A percentile compares a stretch with the other conserved stretches of the same genome.
Evolutionary conservation across 2,113 vertebrate genomes (phyloP).

Genomic region (Centrocercus urophasianus): DNA sequence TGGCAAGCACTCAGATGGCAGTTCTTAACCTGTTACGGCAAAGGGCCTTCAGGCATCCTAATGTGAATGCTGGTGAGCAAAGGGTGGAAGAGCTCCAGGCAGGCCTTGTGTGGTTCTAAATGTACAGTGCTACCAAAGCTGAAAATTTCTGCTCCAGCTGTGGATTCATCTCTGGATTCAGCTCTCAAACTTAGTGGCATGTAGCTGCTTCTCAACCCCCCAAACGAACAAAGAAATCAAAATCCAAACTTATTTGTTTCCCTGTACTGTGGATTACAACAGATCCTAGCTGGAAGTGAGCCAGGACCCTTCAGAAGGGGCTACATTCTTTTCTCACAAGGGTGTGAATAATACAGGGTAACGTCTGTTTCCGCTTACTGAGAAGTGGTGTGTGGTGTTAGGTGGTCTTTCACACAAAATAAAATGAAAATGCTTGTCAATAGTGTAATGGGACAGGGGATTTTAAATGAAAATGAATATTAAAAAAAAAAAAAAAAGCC

Average conservation of each 20-base stretch:
- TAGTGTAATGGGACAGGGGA: fast-evolving
- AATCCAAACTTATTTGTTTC: background rate
- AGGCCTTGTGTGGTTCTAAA: background rate
- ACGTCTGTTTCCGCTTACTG: background rate
- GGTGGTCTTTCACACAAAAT: background rate
- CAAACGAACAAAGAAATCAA: background rate
- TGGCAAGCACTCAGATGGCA: background rate
- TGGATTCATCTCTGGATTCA: background rate
- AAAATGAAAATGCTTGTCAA: background rate
- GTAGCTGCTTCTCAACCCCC: background rate
- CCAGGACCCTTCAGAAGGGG: background rate
- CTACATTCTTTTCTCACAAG: background rate
- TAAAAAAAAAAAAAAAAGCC: background rate
- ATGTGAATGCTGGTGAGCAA: background rate
- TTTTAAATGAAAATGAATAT: background rate
- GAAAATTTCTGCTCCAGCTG: background rate
- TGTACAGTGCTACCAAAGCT: background rate
- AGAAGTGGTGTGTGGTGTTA: background rate
- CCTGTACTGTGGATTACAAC: background rate
- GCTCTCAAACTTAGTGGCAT: background rate
- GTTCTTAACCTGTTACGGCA: background rate
- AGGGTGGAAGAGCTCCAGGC: background rate
- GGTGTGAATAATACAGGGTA: background rate
- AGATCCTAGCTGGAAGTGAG: background rate
- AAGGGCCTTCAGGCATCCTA: no score